Percentiles rank a stretch among this genome's conserved stretches.
These are phyloP conservation scores for Orestias chungarensis DNA, from an alignment of 2,797 vertebrate species.

Conservation along the genomic window DNA sequence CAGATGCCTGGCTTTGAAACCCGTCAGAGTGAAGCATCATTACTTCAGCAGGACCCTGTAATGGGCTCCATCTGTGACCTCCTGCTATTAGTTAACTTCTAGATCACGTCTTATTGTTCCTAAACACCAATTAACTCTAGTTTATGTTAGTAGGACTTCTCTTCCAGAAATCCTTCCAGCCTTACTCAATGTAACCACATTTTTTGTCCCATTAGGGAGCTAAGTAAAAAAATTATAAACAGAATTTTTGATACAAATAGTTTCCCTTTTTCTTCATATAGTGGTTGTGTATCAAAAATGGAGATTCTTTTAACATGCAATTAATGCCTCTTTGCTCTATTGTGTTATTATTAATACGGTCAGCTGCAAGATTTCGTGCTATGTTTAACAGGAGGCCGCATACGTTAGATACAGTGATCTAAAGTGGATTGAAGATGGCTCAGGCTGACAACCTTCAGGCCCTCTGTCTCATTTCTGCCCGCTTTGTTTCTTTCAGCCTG, in stretches of 20 bases:
- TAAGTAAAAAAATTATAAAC: not conserved
- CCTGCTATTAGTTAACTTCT: not conserved
- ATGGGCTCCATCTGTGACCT: not conserved
- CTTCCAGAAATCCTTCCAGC: not conserved
- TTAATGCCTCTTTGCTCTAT: not conserved
- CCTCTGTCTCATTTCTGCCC: conserved; percentile 35
- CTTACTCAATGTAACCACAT: not conserved
- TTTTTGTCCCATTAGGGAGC: not conserved
- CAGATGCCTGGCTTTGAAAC: conserved; percentile 59
- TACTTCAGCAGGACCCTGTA: not conserved
- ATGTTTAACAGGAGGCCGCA: too few species aligned
- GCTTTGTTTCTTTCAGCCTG: conserved; percentile 36
- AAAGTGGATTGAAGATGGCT: conserved; percentile 13
- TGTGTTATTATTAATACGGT: too few species aligned
- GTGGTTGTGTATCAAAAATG: not conserved
- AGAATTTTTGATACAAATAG: not conserved
- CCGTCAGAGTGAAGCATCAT: conserved; percentile 24
- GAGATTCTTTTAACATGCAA: not conserved
- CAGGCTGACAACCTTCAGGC: conserved; percentile 18
- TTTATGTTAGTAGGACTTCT: not conserved
- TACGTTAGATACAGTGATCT: not conserved
- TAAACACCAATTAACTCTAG: not conserved
- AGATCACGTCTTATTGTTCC: not conserved
- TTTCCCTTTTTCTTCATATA: not conserved
- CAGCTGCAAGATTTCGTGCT: too few species aligned